Base-by-base conservation (phyloP, 2,797 vertebrate genomes). In the Dermochelys coriacea region DNA sequence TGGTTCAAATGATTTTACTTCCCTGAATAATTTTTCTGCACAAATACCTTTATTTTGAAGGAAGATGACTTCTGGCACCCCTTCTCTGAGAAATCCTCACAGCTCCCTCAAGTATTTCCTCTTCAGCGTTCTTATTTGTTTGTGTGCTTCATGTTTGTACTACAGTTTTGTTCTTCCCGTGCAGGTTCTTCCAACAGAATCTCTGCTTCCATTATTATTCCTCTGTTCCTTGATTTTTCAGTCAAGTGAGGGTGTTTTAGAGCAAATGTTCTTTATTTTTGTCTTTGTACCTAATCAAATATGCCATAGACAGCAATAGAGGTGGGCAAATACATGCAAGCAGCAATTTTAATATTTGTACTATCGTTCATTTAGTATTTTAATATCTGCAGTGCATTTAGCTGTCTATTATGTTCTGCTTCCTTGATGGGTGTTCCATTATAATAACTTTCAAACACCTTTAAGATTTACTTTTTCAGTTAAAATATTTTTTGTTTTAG, bases 81-180 rank as follows among this genome's bases (percentile, higher is more conserved):
- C 31, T 34, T 68, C 9, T 21, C n/a, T 68, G 64, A 37, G 27
- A 31, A 50, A 12, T 87, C 75, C n/a, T n/a, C 90, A n/a, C 82
- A 77, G 15, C 80, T 85, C n/a, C 51, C 18, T n/a, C 37, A 6
- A 2, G 78, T 0, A 34, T 78, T 94, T 54, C 78, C 74, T 6
- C 78, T 82, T 18, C 64, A 45, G 89, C 49, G 2, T 78, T 19
- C 51, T 59, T 90, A 85, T 94, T 95, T 96, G 59, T 93, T 91
- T 87, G 92, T 15, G 45, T 86, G 90, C 51, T 94, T 96, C 94
- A 92, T 93, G 87, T 86, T 96, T 91, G 87, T 95, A 93, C 88
- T 80, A 1, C 0, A 1, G 8, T 52, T 79, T 59, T 27, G 89
- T 95, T 91, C 90, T 93, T 94, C 93, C 86, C 55, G 91, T 75